Conservation (phyloP, 1,140 invertebrate genomes). For the Parasteatoda tepidariorum region DNA sequence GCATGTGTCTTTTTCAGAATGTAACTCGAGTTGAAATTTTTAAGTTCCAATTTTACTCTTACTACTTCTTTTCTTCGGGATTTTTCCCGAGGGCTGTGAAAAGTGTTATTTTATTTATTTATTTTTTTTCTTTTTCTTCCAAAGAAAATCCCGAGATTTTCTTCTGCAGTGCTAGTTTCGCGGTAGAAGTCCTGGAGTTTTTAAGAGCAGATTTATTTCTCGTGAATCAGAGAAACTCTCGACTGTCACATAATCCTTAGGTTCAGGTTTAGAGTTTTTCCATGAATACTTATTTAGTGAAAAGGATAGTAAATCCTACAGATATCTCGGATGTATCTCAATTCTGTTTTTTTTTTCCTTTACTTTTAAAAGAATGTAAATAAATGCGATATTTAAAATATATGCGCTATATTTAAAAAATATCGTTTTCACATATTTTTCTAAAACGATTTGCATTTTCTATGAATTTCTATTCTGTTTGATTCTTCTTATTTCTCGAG, state of each 20-base stretch:
- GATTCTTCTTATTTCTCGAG: conserved; percentile 31
- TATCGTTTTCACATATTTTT: too few relatives aligned
- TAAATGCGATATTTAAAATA: too few relatives aligned
- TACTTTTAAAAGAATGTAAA: too few relatives aligned
- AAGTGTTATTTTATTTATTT: conserved; percentile 9
- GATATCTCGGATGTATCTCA: too few relatives aligned
- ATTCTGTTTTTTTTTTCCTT: too few relatives aligned
- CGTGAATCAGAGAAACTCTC: conserved; percentile 5
- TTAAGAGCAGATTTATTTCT: conserved; percentile 26
- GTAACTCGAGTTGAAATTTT: conserved; percentile 35
- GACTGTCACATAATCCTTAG: conserved; percentile 25
- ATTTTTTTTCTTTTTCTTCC: background rate
- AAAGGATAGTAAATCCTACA: too few relatives aligned
- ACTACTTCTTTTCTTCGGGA: background rate
- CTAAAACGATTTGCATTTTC: too few relatives aligned
- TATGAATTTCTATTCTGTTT: too few relatives aligned
- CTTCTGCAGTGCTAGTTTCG: background rate
- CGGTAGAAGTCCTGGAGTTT: background rate
- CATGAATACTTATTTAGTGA: background rate
- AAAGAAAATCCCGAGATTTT: background rate
- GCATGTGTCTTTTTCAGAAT: background rate
- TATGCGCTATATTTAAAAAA: too few relatives aligned
- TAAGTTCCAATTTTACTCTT: conserved; percentile 53
- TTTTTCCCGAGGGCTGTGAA: background rate
- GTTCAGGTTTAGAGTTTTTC: background rate